Evolutionary conservation across 1,140 invertebrate genomes (phyloP), one percentile per base, ranked within the genome.

Genomic region (Drosophila persimilis): DNA sequence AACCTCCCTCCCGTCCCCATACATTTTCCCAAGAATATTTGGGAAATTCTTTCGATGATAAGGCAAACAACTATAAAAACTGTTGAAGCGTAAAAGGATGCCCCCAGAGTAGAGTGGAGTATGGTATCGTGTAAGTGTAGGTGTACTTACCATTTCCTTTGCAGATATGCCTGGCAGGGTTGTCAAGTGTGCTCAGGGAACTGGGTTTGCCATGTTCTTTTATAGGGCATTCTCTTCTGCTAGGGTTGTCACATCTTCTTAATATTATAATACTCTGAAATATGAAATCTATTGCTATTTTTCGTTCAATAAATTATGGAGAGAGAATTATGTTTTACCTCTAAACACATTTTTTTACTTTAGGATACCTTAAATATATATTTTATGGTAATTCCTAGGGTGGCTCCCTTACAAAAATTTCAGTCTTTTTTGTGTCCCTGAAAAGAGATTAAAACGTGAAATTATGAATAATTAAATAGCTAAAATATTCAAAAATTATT

Each of bases 61-160:
- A 39, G 58, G 52, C 64, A 58, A 77, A 66, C 65, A 69, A 50
- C 72, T 60, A 76, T 88, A 70, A 89, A 88, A 88, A 83, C 75
- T 76, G 75, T 64, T 89, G 61, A 89, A 56, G 83, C 83, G 75
- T 88, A 79, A 70, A 88, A 88, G 83, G 83, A 88, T 89, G 83
- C 47, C 17, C 54, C 72, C 65, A 53, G 31, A 24, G 41, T 52
- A 17, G 58, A 48, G 72, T 26, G 24, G 9, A 43, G 17, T 17
- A 3, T 4, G 8, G 15, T 11, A 8, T 13, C 6, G 4, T 3
- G 20, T 62, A 61, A 78, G 72, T 65, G 47, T 66, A 62, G 61
- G 47, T 52, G 70, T 47, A 69, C 71, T 77, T 72, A 51, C 29
- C 62, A 61, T 67, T 86, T 84, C 80, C 72, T 77, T 69, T 77